A percentile compares a stretch with the other conserved stretches of the same genome.
Conservation (phyloP, 2,113 vertebrate genomes). For the Andinoacara biseriatus region DNA sequence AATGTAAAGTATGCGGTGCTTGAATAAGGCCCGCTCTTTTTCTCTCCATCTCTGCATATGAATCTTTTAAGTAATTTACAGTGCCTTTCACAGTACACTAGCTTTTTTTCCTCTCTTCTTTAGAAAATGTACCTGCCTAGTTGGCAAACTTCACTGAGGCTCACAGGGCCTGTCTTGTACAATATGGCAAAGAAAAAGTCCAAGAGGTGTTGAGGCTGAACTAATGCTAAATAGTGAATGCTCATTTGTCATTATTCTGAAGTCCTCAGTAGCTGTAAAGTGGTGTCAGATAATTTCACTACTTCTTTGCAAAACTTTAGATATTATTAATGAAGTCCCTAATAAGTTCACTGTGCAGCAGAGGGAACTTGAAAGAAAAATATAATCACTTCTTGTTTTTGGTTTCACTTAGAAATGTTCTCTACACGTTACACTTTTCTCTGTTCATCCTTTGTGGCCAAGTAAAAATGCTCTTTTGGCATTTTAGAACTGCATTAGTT, state of each 20-base stretch:
- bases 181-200: conserved; percentile 30
- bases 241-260: conserved; percentile 31
- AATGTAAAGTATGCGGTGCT: conserved; percentile 24
- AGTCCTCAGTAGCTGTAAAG: conserved; percentile 9
- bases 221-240: conserved; percentile 8
- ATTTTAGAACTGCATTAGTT: conserved; percentile 28
- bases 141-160: not conserved
- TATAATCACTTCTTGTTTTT: conserved; percentile 37
- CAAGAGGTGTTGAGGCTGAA: conserved; percentile 22
- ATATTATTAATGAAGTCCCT: conserved; percentile 42
- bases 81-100: conserved; percentile 11
- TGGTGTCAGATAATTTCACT: conserved; percentile 22
- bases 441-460: not conserved
- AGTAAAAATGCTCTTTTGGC: conserved; percentile 35
- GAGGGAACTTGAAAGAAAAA: conserved; percentile 35
- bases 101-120: not conserved
- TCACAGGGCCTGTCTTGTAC: conserved; percentile 9
- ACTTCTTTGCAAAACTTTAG: conserved; percentile 23
- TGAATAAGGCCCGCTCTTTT: conserved; percentile 3
- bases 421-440: not conserved
- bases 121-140: not conserved
- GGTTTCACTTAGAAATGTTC: conserved; percentile 27
- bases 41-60: conserved; percentile 12
- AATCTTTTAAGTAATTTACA: conserved; percentile 33
- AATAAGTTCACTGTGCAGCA: conserved; percentile 14